Evolutionary conservation across 2,888 invertebrate genomes (phyloP).

Genomic region (Hirtodrosophila duncani): DNA sequence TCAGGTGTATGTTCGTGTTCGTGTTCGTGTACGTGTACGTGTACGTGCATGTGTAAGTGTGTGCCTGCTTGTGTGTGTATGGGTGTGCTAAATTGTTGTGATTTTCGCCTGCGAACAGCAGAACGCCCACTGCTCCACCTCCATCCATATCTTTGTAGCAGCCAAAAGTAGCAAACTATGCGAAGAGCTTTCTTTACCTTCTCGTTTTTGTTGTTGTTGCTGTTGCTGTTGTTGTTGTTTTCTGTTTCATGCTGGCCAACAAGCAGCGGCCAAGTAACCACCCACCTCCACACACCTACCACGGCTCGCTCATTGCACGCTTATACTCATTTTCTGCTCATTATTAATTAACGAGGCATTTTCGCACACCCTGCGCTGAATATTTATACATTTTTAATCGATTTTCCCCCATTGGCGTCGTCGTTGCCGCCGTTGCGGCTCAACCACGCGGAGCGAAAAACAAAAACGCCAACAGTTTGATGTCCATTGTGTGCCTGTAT

Average conservation of each 20-base stretch:
- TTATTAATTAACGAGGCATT: slow-evolving; percentile 72
- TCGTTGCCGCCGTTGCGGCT: too few relatives aligned
- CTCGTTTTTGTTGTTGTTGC: too few relatives aligned
- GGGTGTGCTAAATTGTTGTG: too few relatives aligned
- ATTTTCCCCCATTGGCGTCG: slow-evolving; percentile 44
- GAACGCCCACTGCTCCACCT: slow-evolving; percentile 23
- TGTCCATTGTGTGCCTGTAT: too few relatives aligned
- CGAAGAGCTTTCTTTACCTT: too few relatives aligned
- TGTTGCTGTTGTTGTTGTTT: too few relatives aligned
- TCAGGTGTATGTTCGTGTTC: slow-evolving; percentile 18
- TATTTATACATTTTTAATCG: slow-evolving; percentile 69
- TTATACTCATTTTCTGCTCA: slow-evolving; percentile 62
- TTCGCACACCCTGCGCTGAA: slow-evolving; percentile 49
- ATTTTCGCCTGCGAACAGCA: too few relatives aligned
- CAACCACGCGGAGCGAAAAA: too few relatives aligned
- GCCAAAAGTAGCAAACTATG: slow-evolving; percentile 11
- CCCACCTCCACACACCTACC: slow-evolving; percentile 2
- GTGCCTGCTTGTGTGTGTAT: neutral
- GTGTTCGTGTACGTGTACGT: slow-evolving; percentile 1
- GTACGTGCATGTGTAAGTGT: slow-evolving; percentile 11
- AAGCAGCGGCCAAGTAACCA: neutral
- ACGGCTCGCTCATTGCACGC: slow-evolving; percentile 35
- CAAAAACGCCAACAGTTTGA: too few relatives aligned
- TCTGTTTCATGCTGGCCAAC: too few relatives aligned
- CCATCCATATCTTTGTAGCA: slow-evolving; percentile 4